Conservation (phyloP, 2,888 invertebrate species). For the Melieria picta region DNA sequence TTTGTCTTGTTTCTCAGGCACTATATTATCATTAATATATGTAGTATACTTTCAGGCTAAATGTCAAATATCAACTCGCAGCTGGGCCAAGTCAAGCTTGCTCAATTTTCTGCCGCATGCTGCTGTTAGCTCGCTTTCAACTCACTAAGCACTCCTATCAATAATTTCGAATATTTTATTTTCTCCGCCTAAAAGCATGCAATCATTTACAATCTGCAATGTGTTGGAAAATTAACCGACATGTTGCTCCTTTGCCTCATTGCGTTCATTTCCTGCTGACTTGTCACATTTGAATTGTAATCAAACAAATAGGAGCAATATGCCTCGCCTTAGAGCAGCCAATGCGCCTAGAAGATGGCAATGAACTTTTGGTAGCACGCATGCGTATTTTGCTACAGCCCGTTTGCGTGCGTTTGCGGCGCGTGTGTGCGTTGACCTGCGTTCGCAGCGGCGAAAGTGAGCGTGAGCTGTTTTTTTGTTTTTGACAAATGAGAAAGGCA, state of each 20-base stretch:
- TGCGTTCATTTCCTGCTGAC: neutral
- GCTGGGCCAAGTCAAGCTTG: no score
- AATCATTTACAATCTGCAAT: neutral
- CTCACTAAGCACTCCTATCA: neutral
- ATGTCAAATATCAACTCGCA: no score
- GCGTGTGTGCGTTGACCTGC: slow-evolving; percentile 15
- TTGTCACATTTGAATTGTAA: neutral
- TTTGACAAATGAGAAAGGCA: no score
- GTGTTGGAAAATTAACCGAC: no score
- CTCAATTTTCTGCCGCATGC: no score
- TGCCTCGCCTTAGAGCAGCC: neutral
- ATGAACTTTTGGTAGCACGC: slow-evolving; percentile 39
- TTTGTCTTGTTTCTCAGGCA: neutral
- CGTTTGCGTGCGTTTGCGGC: neutral
- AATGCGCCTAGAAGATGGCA: slow-evolving; percentile 38
- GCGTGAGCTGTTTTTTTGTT: neutral
- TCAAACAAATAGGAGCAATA: neutral
- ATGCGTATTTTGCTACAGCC: slow-evolving; percentile 33
- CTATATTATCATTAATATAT: neutral
- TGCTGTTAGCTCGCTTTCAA: no score
- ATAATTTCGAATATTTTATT: neutral
- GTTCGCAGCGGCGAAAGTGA: neutral
- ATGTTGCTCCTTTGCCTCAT: neutral
- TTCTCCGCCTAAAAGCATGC: slow-evolving; percentile 42
- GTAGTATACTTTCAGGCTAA: neutral